Evolutionary conservation across 2,113 vertebrate genomes (phyloP).

Genomic region (Mionectes macconnelli): DNA sequence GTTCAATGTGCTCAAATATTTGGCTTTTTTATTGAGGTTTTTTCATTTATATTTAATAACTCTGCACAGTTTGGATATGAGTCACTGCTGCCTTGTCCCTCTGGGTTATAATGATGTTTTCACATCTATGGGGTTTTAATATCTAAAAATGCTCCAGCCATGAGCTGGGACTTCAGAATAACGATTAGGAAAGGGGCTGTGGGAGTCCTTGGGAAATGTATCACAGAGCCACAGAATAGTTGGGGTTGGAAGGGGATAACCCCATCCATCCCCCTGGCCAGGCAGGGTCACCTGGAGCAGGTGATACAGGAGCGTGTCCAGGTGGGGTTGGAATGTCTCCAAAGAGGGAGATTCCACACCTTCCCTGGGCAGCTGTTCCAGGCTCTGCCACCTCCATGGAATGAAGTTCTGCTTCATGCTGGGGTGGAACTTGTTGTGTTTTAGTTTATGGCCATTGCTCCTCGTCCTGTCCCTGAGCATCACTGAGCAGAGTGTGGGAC

Average conservation of each 20-base stretch:
- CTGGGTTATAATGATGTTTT: not conserved
- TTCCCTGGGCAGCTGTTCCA: not conserved
- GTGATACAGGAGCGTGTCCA: not conserved
- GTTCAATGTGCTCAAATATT: not conserved
- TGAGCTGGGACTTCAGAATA: not conserved
- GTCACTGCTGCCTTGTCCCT: not conserved
- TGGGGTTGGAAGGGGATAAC: not conserved
- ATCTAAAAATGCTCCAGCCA: not conserved
- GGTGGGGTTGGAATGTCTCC: not conserved
- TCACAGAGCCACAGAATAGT: too few relatives aligned
- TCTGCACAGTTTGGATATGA: not conserved
- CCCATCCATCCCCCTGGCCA: too few relatives aligned
- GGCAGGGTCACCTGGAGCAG: not conserved
- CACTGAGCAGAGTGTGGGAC: too few relatives aligned
- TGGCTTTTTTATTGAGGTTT: not conserved
- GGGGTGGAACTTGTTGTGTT: not conserved
- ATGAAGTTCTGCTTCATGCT: fast-evolving
- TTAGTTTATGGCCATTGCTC: fast-evolving
- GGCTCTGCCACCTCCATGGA: not conserved
- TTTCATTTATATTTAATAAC: not conserved
- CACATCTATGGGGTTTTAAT: not conserved
- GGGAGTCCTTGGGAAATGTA: not conserved
- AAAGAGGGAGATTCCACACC: not conserved
- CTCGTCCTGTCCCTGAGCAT: not conserved
- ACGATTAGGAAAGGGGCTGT: fast-evolving